Evolutionary conservation across 2,113 vertebrate species (phyloP).

Genomic region (Pogonocichla stellata): DNA sequence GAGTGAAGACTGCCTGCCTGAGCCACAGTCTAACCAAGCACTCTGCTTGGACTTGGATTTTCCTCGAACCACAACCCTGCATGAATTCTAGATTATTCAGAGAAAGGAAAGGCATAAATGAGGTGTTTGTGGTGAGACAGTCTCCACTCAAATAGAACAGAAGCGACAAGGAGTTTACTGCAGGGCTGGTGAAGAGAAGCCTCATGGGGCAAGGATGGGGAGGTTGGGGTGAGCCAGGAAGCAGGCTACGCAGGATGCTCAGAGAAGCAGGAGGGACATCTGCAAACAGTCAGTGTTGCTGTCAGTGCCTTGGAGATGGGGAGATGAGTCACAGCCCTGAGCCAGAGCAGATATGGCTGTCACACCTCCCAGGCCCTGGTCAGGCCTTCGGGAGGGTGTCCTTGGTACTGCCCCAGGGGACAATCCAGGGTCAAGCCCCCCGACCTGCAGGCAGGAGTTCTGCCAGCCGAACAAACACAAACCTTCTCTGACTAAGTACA

Average conservation of each 20-base stretch:
- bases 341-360: neutral
- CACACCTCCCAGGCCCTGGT: neutral
- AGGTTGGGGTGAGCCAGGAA: neutral
- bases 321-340: neutral
- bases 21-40: neutral
- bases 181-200: neutral
- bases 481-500: neutral
- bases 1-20: neutral
- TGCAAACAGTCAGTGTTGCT: neutral
- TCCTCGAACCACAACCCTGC: conserved; percentile 29
- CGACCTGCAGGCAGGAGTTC: neutral
- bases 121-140: conserved; percentile 70
- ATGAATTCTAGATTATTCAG: conserved; percentile 18
- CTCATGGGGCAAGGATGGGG: neutral
- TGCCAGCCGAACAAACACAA: neutral
- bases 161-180: conserved; percentile 56
- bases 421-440: neutral
- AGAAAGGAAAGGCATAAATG: conserved; percentile 57
- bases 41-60: conserved; percentile 16
- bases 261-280: neutral
- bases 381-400: accelerated
- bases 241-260: neutral
- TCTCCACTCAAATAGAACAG: conserved; percentile 61
- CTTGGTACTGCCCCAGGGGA: accelerated
- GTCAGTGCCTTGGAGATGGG: neutral